These are phyloP conservation scores for Propithecus perrieri DNA, from an alignment of 2,797 vertebrate species.

Conservation along the genomic window DNA sequence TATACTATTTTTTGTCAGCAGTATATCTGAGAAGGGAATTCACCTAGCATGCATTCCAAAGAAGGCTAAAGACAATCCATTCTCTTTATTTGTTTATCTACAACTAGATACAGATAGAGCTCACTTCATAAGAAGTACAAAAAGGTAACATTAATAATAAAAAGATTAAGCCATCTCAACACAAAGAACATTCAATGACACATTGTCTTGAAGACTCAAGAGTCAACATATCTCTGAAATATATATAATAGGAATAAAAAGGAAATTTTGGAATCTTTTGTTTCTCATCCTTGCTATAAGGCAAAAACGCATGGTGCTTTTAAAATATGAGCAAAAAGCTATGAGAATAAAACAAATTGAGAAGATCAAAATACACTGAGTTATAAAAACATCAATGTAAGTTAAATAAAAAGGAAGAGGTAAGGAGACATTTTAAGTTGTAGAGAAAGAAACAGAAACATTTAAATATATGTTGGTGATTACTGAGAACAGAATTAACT, in stretches of 20 bases:
- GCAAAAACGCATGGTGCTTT: not conserved
- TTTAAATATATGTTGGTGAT: not conserved
- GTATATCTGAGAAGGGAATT: not conserved
- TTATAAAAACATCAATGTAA: not conserved
- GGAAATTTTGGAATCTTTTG: not conserved
- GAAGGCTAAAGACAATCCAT: not conserved
- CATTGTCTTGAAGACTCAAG: not conserved
- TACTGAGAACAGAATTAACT: not conserved
- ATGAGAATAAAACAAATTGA: not conserved
- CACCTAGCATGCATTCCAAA: not conserved
- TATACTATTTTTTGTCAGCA: not conserved
- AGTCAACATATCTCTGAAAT: not conserved
- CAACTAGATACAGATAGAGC: not conserved
- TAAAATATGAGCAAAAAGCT: not conserved
- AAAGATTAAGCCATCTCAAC: not conserved
- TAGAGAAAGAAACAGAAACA: not conserved
- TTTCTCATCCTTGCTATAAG: not conserved
- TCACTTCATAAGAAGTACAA: not conserved
- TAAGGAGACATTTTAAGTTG: not conserved
- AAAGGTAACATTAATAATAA: not conserved
- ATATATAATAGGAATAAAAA: not conserved
- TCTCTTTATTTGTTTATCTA: not conserved
- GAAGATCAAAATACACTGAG: not conserved
- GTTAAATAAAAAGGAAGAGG: not conserved
- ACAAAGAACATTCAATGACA: not conserved